These are phyloP conservation scores for Panagrolaimus sp. DNA, from an alignment of 1,140 invertebrate genomes.

Conservation along the genomic window DNA sequence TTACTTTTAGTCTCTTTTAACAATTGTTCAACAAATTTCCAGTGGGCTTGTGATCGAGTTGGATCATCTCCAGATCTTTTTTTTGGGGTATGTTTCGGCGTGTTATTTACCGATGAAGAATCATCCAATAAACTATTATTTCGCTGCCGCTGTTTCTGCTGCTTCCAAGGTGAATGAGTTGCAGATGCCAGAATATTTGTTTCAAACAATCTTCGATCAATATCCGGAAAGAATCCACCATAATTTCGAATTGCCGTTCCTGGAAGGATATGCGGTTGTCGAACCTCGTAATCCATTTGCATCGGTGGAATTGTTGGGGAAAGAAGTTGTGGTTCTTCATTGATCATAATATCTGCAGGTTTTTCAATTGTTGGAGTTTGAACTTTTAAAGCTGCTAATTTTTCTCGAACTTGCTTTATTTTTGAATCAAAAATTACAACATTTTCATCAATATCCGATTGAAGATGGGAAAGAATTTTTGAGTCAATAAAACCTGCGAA, in stretches of 20 bases:
- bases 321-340: not conserved
- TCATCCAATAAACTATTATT: slow-evolving; percentile 32
- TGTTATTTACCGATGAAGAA: not conserved
- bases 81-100: slow-evolving; percentile 13
- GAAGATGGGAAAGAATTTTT: slow-evolving; percentile 70
- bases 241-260: not conserved
- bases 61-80: slow-evolving; percentile 24
- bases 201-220: slow-evolving; percentile 7
- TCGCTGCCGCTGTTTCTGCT: not conserved
- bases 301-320: not conserved
- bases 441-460: not conserved
- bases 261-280: not conserved
- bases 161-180: slow-evolving; percentile 6
- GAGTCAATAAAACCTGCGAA: slow-evolving; percentile 93
- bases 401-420: slow-evolving; percentile 17
- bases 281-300: slow-evolving; percentile 4
- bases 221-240: not conserved
- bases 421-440: slow-evolving; percentile 22
- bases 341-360: not conserved
- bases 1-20: slow-evolving; percentile 71
- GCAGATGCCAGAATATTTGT: not conserved
- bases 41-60: slow-evolving; percentile 71
- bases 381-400: slow-evolving; percentile 12
- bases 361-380: not conserved
- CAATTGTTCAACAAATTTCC: slow-evolving; percentile 93